Base-by-base conservation (phyloP, 2,113 vertebrate species). In the Diphyllodes magnificus region DNA sequence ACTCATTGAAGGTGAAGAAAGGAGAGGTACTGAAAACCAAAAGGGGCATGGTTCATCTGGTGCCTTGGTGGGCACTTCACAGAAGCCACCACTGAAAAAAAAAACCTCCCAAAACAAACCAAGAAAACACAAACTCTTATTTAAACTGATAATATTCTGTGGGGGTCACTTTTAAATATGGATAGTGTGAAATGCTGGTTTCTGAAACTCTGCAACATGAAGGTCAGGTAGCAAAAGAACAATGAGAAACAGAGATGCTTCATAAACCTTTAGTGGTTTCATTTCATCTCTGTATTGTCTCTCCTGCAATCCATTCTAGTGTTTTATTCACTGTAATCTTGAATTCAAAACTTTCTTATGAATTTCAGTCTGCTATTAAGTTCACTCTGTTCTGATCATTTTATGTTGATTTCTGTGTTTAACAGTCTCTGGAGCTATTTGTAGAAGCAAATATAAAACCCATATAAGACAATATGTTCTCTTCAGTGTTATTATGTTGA, bases 21-120 rank as follows among this genome's bases (percentile, higher is more conserved):
- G 86, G 77, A 92, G 91, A 95, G 59, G 57, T 85, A 53, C 47
- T 89, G 71, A 92, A 96, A 81, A 61, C 91, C 73, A 39, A 70
- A 71, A 31, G 63, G 65, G 50, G 23, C 45, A 8, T 45, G 30
- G 72, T 93, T 97, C 75, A 76, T 91, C 79, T 56, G 50, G 37
- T 80, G 47, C 19, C 27, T 78, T 86, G 71, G 23, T 87, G 70
- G 40, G 39, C 69, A 77, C 25, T 35, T 95, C 90, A 92, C 60
- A 68, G 75, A 78, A 81, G 37, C 44, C 47, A 78, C 51, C 86
- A 37, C 15, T 60, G 4, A 65, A 93, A 93, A 90, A 65, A 51
- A 7, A 37, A 37, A 37, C 37, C 37, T 6, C 1, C 6, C 15
- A 31, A 51, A 49, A 35, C 24, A n/a, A 77, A 60, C 18, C 10